A percentile compares a stretch with the other conserved stretches of the same genome.
Conservation (phyloP, 35 echinoderm and acorn worm genomes). For the Holothuria glaberrima region DNA sequence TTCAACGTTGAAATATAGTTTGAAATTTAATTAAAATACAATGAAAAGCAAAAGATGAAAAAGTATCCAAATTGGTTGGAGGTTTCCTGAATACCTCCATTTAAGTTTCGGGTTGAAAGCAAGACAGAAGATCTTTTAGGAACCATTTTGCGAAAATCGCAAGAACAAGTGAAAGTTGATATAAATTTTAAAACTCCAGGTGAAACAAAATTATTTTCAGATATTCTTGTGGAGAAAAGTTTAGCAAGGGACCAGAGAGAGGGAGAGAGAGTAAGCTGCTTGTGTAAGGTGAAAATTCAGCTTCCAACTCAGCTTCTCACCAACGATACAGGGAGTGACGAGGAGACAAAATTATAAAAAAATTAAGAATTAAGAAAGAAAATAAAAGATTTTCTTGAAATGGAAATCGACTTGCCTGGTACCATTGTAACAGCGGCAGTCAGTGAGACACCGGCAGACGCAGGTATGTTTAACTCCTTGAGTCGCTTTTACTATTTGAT, state of each 20-base stretch:
- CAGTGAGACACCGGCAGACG: neutral
- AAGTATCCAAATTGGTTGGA: slow-evolving; percentile 34
- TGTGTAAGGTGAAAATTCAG: neutral
- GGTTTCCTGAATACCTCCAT: slow-evolving; percentile 1
- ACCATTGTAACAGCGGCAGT: slow-evolving; percentile 18
- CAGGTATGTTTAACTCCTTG: no score
- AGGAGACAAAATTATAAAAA: neutral
- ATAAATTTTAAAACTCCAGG: no score
- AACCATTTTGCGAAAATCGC: no score
- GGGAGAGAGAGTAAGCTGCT: no score
- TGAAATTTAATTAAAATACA: slow-evolving; percentile 52
- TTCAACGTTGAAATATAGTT: neutral
- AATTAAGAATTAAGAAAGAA: neutral
- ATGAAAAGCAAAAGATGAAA: slow-evolving; percentile 35
- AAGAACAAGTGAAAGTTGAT: no score
- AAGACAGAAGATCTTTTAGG: no score
- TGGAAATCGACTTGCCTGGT: slow-evolving; percentile 28
- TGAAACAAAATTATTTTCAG: no score
- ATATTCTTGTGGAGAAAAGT: no score
- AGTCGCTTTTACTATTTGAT: no score
- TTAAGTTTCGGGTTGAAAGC: neutral
- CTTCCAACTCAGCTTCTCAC: no score
- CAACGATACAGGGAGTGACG: no score
- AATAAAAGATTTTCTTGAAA: neutral
- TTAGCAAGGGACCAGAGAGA: no score